Evolutionary conservation across 2,797 vertebrate species (phyloP), one percentile per base, ranked within the genome.

Genomic region (Pteropus rufus): DNA sequence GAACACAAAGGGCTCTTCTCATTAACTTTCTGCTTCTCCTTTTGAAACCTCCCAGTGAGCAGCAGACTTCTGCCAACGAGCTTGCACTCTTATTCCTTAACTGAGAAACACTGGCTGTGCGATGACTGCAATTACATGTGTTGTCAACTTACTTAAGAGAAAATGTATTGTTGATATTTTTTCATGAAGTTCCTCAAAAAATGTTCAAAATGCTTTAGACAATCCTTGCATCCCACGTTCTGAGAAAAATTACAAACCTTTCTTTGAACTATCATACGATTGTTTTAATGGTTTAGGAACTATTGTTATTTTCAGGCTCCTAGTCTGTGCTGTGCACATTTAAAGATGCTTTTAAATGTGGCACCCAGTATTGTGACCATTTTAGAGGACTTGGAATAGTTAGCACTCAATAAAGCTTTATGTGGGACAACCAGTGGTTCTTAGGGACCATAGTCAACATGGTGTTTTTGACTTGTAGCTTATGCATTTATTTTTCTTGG

Each of bases 21-120:
- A 95, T 96, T 96, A 98, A 89, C 92, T 96, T 76, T 90, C 73
- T 80, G 84, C 49, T 92, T 93, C 85, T 96, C 52, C 98, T 98
- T 98, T 98, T 98, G 98, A 98, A 98, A 98, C 95, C 98, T 98
- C 98, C 98, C 98, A 97, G 98, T 85, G 82, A 72, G 83, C 39
- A 65, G 12, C 73, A 83, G 88, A 72, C 44, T 94, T 95, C 56
- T 93, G 73, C 62, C 88, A 95, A 73, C 73, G 82, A 97, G 97
- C 97, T 97, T 96, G 91, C 97, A 98, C 97, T 97, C 98, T 97
- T 85, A 86, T 97, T 19, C 41, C 79, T 89, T 73, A 56, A 75
- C 64, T 64, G 36, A 81, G 92, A 93, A 81, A 58, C 70, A 26
- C 92, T 83, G 60, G 44, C 91, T 89, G 24, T 62, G 69, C 34